Evolutionary conservation across 1,140 invertebrate species (phyloP).

Genomic region (Nebria ingens): DNA sequence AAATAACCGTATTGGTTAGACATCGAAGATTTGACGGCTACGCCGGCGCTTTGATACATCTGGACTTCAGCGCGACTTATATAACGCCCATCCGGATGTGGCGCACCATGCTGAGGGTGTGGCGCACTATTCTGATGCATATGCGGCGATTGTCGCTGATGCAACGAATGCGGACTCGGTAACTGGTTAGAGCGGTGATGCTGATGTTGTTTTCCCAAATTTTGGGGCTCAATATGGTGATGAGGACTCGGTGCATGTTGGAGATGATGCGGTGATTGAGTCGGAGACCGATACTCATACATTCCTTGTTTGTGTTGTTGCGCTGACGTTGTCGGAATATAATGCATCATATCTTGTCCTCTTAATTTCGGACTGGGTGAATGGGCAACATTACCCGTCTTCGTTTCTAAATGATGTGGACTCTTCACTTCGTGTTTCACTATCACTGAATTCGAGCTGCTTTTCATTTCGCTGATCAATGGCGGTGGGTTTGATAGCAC

Average conservation of each 20-base stretch:
- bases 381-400: constrained; percentile 40
- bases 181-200: constrained; percentile 30
- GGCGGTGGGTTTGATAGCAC: constrained; percentile 48
- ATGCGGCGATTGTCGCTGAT: constrained; percentile 40
- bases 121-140: constrained; percentile 29
- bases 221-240: constrained; percentile 30
- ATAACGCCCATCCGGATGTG: constrained; percentile 37
- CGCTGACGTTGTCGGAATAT: constrained; percentile 46
- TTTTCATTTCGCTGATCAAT: constrained; percentile 52
- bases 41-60: neutral
- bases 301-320: constrained; percentile 27
- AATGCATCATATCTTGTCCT: constrained; percentile 45
- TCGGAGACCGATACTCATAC: constrained; percentile 46
- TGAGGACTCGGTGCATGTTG: constrained; percentile 30
- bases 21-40: constrained; percentile 22
- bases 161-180: constrained; percentile 33
- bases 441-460: constrained; percentile 51
- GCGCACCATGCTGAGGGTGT: no score
- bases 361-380: constrained; percentile 52
- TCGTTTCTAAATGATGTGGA: constrained; percentile 42
- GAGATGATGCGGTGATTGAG: constrained; percentile 43
- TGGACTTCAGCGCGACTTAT: constrained; percentile 18
- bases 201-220: constrained; percentile 20
- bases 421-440: constrained; percentile 63
- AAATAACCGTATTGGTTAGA: constrained; percentile 27